Percentiles rank a stretch among this genome's conserved stretches.
phyloP scores from a whole-genome alignment of 2,113 vertebrate species.

The Eulacestoma nigropectus region DNA sequence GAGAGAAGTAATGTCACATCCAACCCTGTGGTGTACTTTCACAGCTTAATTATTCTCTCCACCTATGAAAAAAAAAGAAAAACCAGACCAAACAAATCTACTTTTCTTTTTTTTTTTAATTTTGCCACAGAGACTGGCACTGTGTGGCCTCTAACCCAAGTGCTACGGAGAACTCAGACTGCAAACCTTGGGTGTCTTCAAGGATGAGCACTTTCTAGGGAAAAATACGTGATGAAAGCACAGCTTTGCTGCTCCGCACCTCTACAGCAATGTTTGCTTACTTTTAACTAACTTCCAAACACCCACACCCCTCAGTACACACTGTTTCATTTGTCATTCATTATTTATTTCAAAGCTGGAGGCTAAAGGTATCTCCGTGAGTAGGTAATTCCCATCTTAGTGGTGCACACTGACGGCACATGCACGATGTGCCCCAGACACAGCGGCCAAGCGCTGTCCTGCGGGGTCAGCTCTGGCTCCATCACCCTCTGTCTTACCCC shows the following conservation, averaged over 20 bases:
- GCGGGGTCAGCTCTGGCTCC: accelerated
- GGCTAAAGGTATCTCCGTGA: background rate
- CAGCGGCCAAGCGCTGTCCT: accelerated
- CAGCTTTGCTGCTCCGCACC: background rate
- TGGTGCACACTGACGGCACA: background rate
- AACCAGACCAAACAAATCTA: background rate
- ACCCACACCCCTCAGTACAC: background rate
- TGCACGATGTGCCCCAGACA: background rate
- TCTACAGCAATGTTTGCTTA: background rate
- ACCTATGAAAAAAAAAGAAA: background rate
- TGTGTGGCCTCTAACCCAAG: background rate
- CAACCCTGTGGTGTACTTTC: background rate
- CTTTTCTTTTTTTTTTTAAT: background rate
- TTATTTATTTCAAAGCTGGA: background rate
- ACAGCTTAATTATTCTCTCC: background rate
- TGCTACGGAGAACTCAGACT: background rate
- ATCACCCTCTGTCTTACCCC: background rate
- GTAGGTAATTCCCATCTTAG: background rate
- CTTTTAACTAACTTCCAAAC: background rate
- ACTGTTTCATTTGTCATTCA: background rate
- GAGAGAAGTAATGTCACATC: background rate
- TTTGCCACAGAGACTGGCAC: background rate
- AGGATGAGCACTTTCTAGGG: background rate
- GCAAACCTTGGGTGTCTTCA: background rate
- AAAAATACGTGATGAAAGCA: background rate